These are phyloP conservation scores for Yasuhikotakia modesta DNA, from an alignment of 2,797 vertebrate genomes.

Conservation along the genomic window DNA sequence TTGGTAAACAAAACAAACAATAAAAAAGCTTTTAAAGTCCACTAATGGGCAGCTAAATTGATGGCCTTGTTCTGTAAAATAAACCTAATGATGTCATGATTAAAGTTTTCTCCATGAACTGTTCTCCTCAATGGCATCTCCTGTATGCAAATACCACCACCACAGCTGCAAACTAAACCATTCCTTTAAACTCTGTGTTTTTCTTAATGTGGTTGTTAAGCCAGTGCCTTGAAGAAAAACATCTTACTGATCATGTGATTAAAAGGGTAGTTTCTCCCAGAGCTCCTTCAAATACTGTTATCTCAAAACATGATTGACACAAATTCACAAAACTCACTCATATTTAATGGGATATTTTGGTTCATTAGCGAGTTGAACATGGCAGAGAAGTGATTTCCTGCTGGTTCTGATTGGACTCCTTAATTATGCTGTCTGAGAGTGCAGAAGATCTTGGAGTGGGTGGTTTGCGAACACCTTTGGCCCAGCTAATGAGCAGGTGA, in stretches of 20 bases:
- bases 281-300: conserved; percentile 74
- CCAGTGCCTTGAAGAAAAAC: background rate
- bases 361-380: conserved; percentile 79
- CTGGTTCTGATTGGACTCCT: conserved; percentile 81
- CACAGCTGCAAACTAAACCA: too few species aligned
- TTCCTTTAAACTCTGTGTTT: conserved; percentile 13
- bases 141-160: conserved; percentile 49
- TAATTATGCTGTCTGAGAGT: conserved; percentile 82
- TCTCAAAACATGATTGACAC: conserved; percentile 72
- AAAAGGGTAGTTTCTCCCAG: conserved; percentile 51
- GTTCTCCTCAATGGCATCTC: conserved; percentile 43
- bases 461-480: conserved; percentile 51
- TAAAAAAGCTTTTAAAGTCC: too few species aligned
- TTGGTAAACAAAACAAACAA: too few species aligned
- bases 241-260: conserved; percentile 5
- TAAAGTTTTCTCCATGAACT: too few species aligned
- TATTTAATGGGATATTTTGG: conserved; percentile 82
- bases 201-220: conserved; percentile 7
- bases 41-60: too few species aligned
- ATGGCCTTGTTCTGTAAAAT: too few species aligned
- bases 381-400: conserved; percentile 79
- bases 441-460: conserved; percentile 65
- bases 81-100: too few species aligned
- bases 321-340: conserved; percentile 74
- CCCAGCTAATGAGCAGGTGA: conserved; percentile 79